A percentile compares a stretch with the other conserved stretches of the same genome.
Conservation (phyloP, 2,888 invertebrate genomes). For the Spialia ferax region DNA sequence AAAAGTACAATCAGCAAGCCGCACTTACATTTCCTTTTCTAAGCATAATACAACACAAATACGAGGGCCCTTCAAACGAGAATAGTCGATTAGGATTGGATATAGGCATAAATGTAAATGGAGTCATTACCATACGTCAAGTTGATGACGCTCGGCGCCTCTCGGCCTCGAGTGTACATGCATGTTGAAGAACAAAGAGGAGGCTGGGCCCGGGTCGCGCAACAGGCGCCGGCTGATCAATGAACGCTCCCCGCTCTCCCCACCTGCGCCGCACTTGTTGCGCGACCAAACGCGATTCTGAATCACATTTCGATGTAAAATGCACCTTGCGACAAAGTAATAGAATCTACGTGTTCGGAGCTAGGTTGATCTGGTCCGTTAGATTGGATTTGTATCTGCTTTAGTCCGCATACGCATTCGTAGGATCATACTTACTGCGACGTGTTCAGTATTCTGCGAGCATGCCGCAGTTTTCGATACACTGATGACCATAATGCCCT, state of each 20-base stretch:
- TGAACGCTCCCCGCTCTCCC: slow-evolving; percentile 62
- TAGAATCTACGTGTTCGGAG: neutral
- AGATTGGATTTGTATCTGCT: slow-evolving; percentile 12
- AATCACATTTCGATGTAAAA: slow-evolving; percentile 20
- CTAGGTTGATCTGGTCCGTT: neutral
- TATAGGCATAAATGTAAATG: slow-evolving; percentile 43
- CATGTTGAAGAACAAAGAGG: slow-evolving; percentile 33
- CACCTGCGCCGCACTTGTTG: slow-evolving; percentile 83
- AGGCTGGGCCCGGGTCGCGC: slow-evolving; percentile 61
- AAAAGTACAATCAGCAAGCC: neutral
- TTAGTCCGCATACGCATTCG: neutral
- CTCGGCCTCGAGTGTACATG: slow-evolving; percentile 17
- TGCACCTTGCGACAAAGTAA: slow-evolving; percentile 12
- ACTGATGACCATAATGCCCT: slow-evolving; percentile 1
- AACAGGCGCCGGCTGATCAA: slow-evolving; percentile 82
- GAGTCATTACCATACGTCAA: slow-evolving; percentile 55
- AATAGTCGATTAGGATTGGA: slow-evolving; percentile 36
- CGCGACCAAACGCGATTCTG: slow-evolving; percentile 58
- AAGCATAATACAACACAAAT: neutral
- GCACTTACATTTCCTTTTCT: neutral
- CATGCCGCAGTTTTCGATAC: neutral
- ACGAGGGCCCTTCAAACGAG: neutral
- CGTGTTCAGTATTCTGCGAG: slow-evolving; percentile 1
- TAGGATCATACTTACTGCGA: too few species aligned
- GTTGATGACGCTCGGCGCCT: slow-evolving; percentile 61